phyloP scores from a whole-genome alignment of 2,113 vertebrate species.

The Poeciliopsis retropinna region DNA sequence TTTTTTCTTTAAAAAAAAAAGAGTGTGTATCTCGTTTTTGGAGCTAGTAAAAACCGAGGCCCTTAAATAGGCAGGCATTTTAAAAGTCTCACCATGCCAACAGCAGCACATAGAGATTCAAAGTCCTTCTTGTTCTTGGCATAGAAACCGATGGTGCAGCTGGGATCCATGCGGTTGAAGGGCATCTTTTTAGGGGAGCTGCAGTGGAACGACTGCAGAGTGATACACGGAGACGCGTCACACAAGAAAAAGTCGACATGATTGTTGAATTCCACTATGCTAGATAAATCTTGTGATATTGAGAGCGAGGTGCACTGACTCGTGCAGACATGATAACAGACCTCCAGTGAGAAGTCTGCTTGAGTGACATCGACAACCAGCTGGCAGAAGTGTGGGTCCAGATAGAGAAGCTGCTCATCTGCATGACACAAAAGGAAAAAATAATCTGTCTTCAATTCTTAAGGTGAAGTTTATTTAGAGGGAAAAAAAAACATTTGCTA shows the following conservation, averaged over 20 bases:
- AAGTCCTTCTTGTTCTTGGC: conserved; percentile 85
- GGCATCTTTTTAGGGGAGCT: conserved; percentile 90
- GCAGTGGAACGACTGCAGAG: conserved; percentile 88
- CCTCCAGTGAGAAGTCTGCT: conserved; percentile 86
- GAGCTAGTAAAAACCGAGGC: background rate
- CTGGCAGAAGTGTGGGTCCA: conserved; percentile 96
- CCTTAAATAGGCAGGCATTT: background rate
- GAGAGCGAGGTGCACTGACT: background rate
- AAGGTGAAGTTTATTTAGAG: background rate
- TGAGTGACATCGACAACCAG: conserved; percentile 84
- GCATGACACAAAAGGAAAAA: conserved; percentile 26
- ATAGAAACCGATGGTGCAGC: conserved; percentile 92
- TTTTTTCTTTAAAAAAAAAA: too few relatives aligned
- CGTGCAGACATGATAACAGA: conserved; percentile 46
- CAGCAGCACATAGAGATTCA: conserved; percentile 83
- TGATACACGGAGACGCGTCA: background rate
- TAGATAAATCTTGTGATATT: background rate
- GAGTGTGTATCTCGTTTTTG: background rate
- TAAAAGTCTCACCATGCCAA: conserved; percentile 80
- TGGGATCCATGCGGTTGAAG: conserved; percentile 91
- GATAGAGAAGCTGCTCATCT: conserved; percentile 92
- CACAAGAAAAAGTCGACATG: background rate
- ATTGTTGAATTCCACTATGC: background rate
- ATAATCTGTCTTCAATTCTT: background rate
- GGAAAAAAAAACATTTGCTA: background rate